Base-by-base conservation (phyloP, 2,797 vertebrate species). In the Psittacula echo region DNA sequence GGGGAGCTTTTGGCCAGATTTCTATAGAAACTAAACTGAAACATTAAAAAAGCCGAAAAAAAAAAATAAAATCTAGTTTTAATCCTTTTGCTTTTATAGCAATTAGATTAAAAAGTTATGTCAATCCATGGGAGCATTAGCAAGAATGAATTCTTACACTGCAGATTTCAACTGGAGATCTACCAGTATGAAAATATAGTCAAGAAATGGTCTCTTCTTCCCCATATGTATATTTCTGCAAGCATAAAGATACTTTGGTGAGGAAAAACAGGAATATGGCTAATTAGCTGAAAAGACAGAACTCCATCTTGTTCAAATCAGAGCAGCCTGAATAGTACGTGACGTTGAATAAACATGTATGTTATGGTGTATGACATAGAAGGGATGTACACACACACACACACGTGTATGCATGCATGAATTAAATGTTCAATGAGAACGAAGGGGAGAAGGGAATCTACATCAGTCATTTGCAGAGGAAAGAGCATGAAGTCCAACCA, bases 21-120 rank as follows among this genome's bases (percentile, higher is more conserved):
- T 86, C 73, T 88, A 10, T n/a, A 66, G 66, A 78, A 95, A 81
- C 24, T 48, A 90, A 87, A 82, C 37, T 27, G 56, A 85, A 82
- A 67, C 32, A 54, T 62, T 14, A 11, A 45, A 51, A 37, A 45
- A 54, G n/a, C 21, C 13, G 62, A 75, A 60, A 54, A 44, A 54
- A 44, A n/a, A 2, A 42, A 2, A 20, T 37, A 18, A 21, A 47
- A 39, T 42, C 20, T 42, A 9, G 42, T 82, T 89, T 76, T 64
- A 90, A 60, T 92, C 29, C 24, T 84, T 47, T 51, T 61, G 51
- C 51, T 77, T 93, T 92, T 60, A 32, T 15, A 77, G 60, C 23
- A 91, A 60, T 77, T 73, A 66, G 7, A 39, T 37, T 30, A 61
- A 51, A 78, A 56, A 19, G n/a, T 45, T 66, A 26, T 13, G 27